Base-by-base conservation (phyloP, 2,797 vertebrate species). In the Esox lucius region DNA sequence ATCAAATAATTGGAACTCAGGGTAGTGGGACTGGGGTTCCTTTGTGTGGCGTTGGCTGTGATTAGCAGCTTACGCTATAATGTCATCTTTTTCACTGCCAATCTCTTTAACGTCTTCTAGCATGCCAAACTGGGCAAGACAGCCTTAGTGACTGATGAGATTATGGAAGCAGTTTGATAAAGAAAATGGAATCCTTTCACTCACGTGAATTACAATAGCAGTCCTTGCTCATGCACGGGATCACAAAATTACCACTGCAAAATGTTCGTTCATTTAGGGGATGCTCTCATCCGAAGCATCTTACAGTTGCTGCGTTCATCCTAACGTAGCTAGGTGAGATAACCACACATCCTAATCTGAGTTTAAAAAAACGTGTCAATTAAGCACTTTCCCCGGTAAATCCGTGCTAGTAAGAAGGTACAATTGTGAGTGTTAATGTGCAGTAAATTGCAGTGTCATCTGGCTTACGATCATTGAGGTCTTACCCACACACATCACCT, bases 1-100 rank as follows among this genome's bases (percentile, higher is more conserved):
- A 61, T 59, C 26, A 26, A 61, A n/a, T n/a, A 69, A 28, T n/a
- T 46, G n/a, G 39, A 59, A 53, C 61, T 67, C 59, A 64, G 28
- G n/a, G 28, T 64, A 48, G 71, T 28, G n/a, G 28, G 26, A 64
- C 67, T 75, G 59, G 61, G 28, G 39, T 17, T 72, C 65, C 49
- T 51, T 71, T 77, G 64, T 81, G 72, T 82, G 56, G 67, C 68
- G 73, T n/a, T 73, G 62, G 64, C 62, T 70, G 59, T 75, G 78
- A 81, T 82, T 82, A 75, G 71, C 71, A 49, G 77, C 70, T 81
- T 81, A 77, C 11, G 53, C 75, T 71, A 69, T 65, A 78, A 62
- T 48, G 48, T 15, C 17, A 62, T 24, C 19, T 53, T 31, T 42
- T 71, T 28, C 69, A 61, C 62, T 73, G 71, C 56, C 69, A 80